Evolutionary conservation across 2,797 vertebrate genomes (phyloP).

Genomic region (Crypturellus tataupa): DNA sequence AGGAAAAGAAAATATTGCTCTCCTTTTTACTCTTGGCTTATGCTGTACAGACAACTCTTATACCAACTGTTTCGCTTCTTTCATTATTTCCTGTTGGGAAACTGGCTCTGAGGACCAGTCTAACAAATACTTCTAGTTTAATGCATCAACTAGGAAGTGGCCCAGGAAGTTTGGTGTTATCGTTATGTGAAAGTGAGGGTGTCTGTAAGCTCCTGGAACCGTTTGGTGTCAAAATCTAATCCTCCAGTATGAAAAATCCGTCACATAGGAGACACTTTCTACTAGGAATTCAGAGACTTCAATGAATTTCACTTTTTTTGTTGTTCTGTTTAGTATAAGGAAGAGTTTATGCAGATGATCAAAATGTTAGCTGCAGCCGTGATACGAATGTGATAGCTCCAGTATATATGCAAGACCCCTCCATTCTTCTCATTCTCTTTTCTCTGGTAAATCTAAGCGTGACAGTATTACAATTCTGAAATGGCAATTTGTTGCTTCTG

Average conservation of each 20-base stretch:
- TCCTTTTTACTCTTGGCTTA: neutral
- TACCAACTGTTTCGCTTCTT: neutral
- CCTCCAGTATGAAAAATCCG: neutral
- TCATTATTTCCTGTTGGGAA: neutral
- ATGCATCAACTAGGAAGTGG: neutral
- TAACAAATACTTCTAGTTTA: neutral
- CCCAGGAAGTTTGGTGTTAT: neutral
- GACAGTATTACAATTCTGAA: neutral
- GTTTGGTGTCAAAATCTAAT: neutral
- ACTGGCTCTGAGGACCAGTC: neutral
- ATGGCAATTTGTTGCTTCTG: neutral
- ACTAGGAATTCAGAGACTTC: neutral
- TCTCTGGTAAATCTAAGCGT: neutral
- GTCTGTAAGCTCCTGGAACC: neutral
- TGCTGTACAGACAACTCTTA: neutral
- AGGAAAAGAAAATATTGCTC: neutral
- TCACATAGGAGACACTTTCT: neutral
- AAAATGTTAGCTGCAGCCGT: neutral
- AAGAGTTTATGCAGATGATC: neutral
- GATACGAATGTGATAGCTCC: neutral
- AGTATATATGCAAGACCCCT: neutral
- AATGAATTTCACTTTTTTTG: neutral
- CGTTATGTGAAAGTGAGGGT: neutral
- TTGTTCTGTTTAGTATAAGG: neutral
- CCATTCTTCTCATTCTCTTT: neutral